These are phyloP conservation scores for Drosophila pandora DNA, from an alignment of 1,140 invertebrate species.

Conservation along the genomic window DNA sequence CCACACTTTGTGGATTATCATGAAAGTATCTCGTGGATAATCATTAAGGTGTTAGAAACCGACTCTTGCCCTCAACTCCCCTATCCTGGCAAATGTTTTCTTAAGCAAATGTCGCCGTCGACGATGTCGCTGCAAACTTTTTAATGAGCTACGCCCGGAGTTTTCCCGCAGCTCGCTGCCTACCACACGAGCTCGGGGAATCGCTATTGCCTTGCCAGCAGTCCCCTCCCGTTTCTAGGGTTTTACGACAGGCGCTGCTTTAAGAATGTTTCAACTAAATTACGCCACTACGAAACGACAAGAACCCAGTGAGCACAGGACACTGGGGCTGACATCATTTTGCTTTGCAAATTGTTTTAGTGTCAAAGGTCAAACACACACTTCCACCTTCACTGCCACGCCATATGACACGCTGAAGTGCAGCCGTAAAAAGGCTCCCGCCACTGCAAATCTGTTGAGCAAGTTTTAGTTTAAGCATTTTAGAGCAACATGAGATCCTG, in stretches of 20 bases:
- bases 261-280: slow-evolving; percentile 80
- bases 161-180: slow-evolving; percentile 18
- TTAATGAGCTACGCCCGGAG: slow-evolving; percentile 69
- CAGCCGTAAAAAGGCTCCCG: slow-evolving; percentile 68
- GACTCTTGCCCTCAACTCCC: neutral
- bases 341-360: slow-evolving; percentile 79
- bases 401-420: slow-evolving; percentile 72
- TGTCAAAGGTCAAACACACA: slow-evolving; percentile 77
- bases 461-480: slow-evolving; percentile 79
- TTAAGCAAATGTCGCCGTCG: slow-evolving; percentile 67
- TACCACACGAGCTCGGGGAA: slow-evolving; percentile 9
- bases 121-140: slow-evolving; percentile 70
- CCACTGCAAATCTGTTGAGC: slow-evolving; percentile 72
- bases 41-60: slow-evolving; percentile 62
- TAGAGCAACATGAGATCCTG: slow-evolving; percentile 71
- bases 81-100: slow-evolving; percentile 60
- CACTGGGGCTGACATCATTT: slow-evolving; percentile 72
- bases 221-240: slow-evolving; percentile 11
- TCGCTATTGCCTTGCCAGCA: slow-evolving; percentile 4
- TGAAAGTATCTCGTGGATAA: slow-evolving; percentile 73
- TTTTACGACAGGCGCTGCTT: slow-evolving; percentile 62
- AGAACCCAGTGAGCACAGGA: slow-evolving; percentile 10
- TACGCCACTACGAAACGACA: slow-evolving; percentile 37
- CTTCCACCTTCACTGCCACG: slow-evolving; percentile 23
- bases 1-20: slow-evolving; percentile 56